Evolutionary conservation across 2,113 vertebrate genomes (phyloP), one percentile per base, ranked within the genome.

Genomic region (Origma solitaria): DNA sequence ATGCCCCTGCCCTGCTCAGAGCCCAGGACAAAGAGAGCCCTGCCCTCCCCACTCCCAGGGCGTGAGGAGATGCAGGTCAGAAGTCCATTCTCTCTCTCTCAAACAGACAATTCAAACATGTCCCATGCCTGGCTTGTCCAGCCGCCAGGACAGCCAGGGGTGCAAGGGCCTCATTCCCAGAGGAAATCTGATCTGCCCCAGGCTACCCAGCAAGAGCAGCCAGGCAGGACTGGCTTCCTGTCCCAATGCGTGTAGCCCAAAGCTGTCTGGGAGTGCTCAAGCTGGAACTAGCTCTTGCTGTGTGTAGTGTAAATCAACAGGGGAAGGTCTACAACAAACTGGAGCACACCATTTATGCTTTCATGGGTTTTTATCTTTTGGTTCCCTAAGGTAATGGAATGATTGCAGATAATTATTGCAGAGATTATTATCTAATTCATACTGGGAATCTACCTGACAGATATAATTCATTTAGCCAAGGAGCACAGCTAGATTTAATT

Each of bases 351-450:
- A 94, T 94, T 95, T 90, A 77, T 88, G 87, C 70, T 88, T 94
- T 85, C 82, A 89, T 0, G 4, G 83, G 27, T 93, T 95, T 95
- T 95, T 85, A 88, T 94, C 89, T 90, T 91, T 33, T 81, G 42
- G 37, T 80, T 91, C 68, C 95, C 96, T 91, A 45, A 93, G 82
- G 96, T 83, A 77, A 93, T 47, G 62, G 38, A 92, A 84, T 93
- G 94, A 95, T 96, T 91, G 87, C 71, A 88, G 62, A 57, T 70
- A 95, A 93, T 96, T 95, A 73, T 88, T 86, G 86, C 84, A 90
- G 75, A 93, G 87, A 95, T 96, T 82, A 73, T 82, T 82, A 90
- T 95, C 93, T 91, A 81, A 73, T 88, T 90, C 87, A 44, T 94
- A 44, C 58, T 42, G 47, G 71, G 85, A 94, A 90, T 86, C 90